These are phyloP conservation scores for Oenanthe melanoleuca DNA, from an alignment of 2,113 vertebrate species.

Conservation along the genomic window DNA sequence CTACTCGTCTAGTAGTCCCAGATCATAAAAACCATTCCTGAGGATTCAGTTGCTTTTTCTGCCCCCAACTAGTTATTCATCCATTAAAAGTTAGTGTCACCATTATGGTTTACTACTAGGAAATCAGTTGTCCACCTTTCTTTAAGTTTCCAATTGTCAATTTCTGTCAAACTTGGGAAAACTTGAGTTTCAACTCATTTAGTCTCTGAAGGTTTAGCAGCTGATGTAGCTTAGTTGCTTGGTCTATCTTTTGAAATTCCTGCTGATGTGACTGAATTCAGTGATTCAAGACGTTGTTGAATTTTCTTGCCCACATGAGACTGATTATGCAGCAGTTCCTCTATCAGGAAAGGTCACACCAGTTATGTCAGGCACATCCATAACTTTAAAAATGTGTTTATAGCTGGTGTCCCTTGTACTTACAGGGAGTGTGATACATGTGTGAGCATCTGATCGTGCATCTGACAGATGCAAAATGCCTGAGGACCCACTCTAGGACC, in stretches of 20 bases:
- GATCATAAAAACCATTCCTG: not conserved
- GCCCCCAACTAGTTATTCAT: not conserved
- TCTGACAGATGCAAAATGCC: not conserved
- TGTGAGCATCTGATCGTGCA: not conserved
- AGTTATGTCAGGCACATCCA: slow-evolving; percentile 15
- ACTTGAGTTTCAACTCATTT: not conserved
- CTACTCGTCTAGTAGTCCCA: not conserved
- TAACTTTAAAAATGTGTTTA: slow-evolving; percentile 49
- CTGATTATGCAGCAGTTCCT: slow-evolving; percentile 45
- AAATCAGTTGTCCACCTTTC: not conserved
- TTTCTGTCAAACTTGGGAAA: not conserved
- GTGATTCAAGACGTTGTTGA: not conserved
- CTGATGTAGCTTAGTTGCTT: not conserved
- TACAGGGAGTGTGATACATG: not conserved
- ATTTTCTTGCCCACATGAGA: slow-evolving; percentile 10
- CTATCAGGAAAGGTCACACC: slow-evolving; percentile 27
- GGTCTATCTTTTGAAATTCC: not conserved
- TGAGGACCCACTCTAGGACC: not conserved
- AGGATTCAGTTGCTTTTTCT: not conserved
- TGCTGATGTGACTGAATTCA: slow-evolving; percentile 1
- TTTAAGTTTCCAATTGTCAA: not conserved
- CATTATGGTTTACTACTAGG: not conserved
- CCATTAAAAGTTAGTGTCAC: not conserved
- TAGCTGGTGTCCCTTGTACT: not conserved
- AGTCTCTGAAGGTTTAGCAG: not conserved